Conservation (phyloP, 2,888 invertebrate species). For the Galerucella calmariensis region DNA sequence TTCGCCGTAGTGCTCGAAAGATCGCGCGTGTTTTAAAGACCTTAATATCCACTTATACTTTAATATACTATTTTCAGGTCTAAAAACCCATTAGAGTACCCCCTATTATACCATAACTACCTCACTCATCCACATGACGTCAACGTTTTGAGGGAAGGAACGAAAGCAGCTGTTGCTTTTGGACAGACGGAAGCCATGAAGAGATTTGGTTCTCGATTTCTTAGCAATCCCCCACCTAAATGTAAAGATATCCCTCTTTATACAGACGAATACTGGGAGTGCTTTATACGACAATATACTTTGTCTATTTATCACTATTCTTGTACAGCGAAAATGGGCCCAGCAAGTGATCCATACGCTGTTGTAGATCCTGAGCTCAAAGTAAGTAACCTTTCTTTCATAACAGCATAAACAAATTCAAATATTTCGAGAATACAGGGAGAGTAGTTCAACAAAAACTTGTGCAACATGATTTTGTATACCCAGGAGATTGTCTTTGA, state of each 20-base stretch:
- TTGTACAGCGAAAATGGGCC: slow-evolving; percentile 88
- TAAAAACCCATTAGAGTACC: slow-evolving; percentile 79
- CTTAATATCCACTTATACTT: too few species aligned
- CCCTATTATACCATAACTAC: slow-evolving; percentile 91
- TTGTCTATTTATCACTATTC: slow-evolving; percentile 90
- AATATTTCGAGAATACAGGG: too few species aligned
- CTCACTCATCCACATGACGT: slow-evolving; percentile 88
- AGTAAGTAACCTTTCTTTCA: slow-evolving; percentile 65
- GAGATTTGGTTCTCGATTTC: slow-evolving; percentile 81
- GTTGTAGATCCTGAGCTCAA: slow-evolving; percentile 83
- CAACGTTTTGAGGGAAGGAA: slow-evolving; percentile 83
- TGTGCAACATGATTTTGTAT: too few species aligned
- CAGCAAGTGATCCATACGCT: slow-evolving; percentile 78
- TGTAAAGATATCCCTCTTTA: slow-evolving; percentile 81
- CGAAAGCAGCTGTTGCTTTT: slow-evolving; percentile 85
- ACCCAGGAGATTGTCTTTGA: too few species aligned
- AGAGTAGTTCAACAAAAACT: too few species aligned
- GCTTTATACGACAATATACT: slow-evolving; percentile 84
- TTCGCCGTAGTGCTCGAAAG: too few species aligned
- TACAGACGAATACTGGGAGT: slow-evolving; percentile 91
- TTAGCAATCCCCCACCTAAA: slow-evolving; percentile 80
- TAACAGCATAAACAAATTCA: too few species aligned
- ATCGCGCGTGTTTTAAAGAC: too few species aligned
- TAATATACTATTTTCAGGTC: slow-evolving; percentile 61
- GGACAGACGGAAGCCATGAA: slow-evolving; percentile 83